Evolutionary conservation across 2,113 vertebrate genomes (phyloP), one percentile per base, ranked within the genome.

Genomic region (Pseudopodoces humilis): DNA sequence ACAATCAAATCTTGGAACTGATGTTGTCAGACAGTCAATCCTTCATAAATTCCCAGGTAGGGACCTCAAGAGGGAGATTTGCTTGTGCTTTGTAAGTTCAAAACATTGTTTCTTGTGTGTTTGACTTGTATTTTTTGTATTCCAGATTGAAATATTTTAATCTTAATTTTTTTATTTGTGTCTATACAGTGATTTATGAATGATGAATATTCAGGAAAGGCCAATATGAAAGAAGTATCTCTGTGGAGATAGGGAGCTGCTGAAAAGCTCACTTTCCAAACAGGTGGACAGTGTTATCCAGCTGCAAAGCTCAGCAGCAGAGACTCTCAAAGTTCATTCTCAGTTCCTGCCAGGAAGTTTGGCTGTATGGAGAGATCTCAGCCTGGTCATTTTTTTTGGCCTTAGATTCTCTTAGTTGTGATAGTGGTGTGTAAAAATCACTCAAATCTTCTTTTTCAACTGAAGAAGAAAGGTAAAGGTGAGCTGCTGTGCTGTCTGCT

Each of bases 11-110:
- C 72, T 97, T 56, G 98, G 99, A 97, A 98, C 98, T 3, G 99
- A 99, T 75, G 95, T 99, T 84, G 97, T 99, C 93, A 99, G 99
- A 87, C 97, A 98, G 60, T 99, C 98, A 25, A 99, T 99, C 92
- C 96, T 99, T 75, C 98, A 94, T 95, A 98, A 97, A 95, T 97
- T 95, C 17, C 86, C 96, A 95, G 98, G 99, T 99, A 88, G 18
- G 64, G 30, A 60, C 13, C 13, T 17, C 6, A 7, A 43, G 13
- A 55, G 58, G 47, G 55, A 65, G 7, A 41, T 46, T 46, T 69
- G 2, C 14, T 91, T 46, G 1, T 28, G 52, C 33, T 78, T 67
- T 35, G 13, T 21, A 6, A 6, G 5, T n/a, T 87, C 14, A 74
- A 93, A 79, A 56, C 8, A 28, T 83, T 71, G 14, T 82, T 95